phyloP scores from a whole-genome alignment of 2,888 invertebrate genomes.

The Limnephilus rhombicus region DNA sequence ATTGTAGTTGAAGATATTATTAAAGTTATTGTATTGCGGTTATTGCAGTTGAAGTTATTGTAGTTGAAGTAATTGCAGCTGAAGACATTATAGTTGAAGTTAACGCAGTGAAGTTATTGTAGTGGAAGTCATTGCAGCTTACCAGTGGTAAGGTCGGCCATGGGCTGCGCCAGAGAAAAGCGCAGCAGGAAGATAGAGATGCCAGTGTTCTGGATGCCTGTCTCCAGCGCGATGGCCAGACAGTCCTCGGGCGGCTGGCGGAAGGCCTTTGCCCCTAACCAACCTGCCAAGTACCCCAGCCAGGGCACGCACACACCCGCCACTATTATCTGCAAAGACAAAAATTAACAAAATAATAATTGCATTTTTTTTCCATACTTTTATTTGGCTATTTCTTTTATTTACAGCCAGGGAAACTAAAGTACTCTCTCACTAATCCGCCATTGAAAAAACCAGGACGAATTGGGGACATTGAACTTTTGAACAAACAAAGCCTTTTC shows the following conservation, averaged over 20 bases:
- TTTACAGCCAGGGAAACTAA: too few relatives aligned
- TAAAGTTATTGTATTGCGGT: too few relatives aligned
- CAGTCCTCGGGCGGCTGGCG: conserved; percentile 83
- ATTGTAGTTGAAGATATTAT: too few relatives aligned
- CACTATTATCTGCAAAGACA: conserved; percentile 82
- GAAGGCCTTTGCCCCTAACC: conserved; percentile 79
- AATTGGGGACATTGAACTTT: too few relatives aligned
- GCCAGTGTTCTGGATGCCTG: conserved; percentile 96
- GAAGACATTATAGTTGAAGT: too few relatives aligned
- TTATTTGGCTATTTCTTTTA: too few relatives aligned
- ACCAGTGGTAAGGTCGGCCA: conserved; percentile 93
- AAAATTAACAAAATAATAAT: not conserved
- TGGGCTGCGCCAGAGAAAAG: conserved; percentile 89
- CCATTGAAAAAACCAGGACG: too few relatives aligned
- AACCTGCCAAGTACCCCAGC: conserved; percentile 87
- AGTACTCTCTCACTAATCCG: too few relatives aligned
- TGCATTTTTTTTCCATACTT: not conserved
- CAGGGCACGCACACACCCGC: conserved; percentile 90
- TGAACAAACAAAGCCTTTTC: too few relatives aligned
- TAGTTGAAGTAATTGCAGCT: too few relatives aligned
- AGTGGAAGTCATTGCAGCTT: not conserved
- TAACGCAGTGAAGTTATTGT: too few relatives aligned
- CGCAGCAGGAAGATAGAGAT: conserved; percentile 92
- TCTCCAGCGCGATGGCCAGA: conserved; percentile 94
- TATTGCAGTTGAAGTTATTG: too few relatives aligned